These are phyloP conservation scores for Stichodactyla mertensii DNA, from an alignment of 64 coral and sea anemone species.

Conservation along the genomic window DNA sequence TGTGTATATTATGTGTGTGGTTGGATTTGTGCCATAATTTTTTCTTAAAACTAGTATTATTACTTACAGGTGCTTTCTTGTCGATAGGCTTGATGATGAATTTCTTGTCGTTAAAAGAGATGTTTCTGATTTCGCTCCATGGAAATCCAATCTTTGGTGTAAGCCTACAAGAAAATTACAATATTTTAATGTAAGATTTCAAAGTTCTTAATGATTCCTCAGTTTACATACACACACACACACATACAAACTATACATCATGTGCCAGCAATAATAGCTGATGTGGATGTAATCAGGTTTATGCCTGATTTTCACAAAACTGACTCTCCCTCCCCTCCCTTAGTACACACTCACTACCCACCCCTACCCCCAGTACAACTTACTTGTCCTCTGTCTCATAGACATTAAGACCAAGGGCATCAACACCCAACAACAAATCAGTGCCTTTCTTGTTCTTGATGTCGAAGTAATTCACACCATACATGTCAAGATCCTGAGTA, in stretches of 20 bases:
- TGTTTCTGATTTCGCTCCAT: constrained; percentile 98
- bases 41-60: background rate
- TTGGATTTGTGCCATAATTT: background rate
- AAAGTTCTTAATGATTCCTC: too few species aligned
- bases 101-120: constrained; percentile 98
- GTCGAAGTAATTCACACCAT: constrained; percentile 92
- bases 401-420: constrained; percentile 84
- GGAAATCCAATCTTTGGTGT: constrained; percentile 97
- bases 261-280: too few species aligned
- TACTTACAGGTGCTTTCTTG: constrained; percentile 94
- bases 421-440: constrained; percentile 62
- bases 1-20: background rate
- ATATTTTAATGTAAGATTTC: too few species aligned
- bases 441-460: constrained; percentile 95
- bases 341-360: background rate
- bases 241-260: too few species aligned
- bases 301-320: too few species aligned
- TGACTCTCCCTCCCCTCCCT: too few species aligned
- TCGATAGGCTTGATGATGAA: constrained; percentile 94
- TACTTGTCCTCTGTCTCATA: constrained; percentile 89
- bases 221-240: too few species aligned
- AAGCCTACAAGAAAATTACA: constrained; percentile 42
- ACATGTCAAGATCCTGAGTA: constrained; percentile 93
- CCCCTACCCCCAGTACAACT: constrained; percentile 33
- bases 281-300: too few species aligned